Evolutionary conservation across 1,140 invertebrate genomes (phyloP), one percentile per base, ranked within the genome.

Genomic region (Drosophila parabipectinata): DNA sequence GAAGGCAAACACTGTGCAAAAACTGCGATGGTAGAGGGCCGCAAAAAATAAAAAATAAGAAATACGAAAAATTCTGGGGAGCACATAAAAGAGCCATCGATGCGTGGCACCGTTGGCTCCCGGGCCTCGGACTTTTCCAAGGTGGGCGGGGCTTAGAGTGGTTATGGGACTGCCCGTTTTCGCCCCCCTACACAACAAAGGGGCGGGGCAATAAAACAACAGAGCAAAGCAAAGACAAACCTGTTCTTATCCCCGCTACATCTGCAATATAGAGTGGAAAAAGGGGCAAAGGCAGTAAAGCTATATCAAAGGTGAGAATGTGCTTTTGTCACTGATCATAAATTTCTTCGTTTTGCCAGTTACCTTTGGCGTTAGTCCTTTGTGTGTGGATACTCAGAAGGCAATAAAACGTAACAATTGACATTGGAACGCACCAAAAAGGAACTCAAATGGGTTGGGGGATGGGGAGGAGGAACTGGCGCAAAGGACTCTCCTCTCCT

Each of bases 251-350:
- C 59, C 62, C 44, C 26, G 41, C 51, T 47, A 45, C 21, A 63
- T 62, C 59, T 44, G 44, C 37, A 41, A 54, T 56, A 63, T 63
- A 58, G 39, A 60, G 60, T 34, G 60, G 41, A 54, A 47, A 77
- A 66, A 21, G 73, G 67, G 61, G 51, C 51, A 63, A 56, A 69
- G 41, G 64, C 72, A 76, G 77, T 80, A 72, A 80, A 80, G 54
- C 68, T 81, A 87, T 87, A 85, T 85, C 78, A 85, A 80, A 85
- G 81, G 78, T 87, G 82, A 80, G 69, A 88, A 83, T 87, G 83
- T 87, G 79, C 83, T 88, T 88, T 87, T 88, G 83, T 82, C 83
- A 79, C 79, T 88, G 83, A 87, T 87, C 83, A 87, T 87, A 87
- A 87, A 87, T 87, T 87, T 82, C 67, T 67, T 66, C 56, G 73